A percentile compares a stretch with the other conserved stretches of the same genome.
Conservation (phyloP, 1,140 invertebrate genomes). For the Chionoecetes opilio region DNA sequence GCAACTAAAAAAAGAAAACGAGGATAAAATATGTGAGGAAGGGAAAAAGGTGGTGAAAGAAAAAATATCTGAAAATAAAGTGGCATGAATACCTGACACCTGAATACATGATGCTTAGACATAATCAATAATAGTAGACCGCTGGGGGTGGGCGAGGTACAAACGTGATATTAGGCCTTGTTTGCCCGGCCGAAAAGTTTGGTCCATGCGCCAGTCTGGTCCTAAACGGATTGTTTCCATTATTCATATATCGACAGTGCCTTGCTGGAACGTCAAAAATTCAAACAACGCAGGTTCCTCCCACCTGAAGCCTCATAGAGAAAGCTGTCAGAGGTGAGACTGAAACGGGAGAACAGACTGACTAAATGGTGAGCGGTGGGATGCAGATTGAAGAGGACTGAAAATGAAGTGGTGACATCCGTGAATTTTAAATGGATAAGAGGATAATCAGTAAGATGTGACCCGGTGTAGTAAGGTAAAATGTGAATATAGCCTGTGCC, state of each 20-base stretch:
- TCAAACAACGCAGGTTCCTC: not conserved
- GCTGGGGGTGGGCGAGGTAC: not conserved
- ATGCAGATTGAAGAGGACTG: too few species aligned
- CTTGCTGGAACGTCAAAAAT: not conserved
- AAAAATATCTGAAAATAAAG: too few species aligned
- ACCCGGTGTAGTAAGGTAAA: too few species aligned
- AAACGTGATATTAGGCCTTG: conserved; percentile 7
- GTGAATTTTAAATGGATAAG: too few species aligned
- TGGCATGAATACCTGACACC: too few species aligned
- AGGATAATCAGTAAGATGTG: too few species aligned
- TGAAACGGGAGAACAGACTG: not conserved
- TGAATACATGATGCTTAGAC: not conserved
- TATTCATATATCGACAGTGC: not conserved
- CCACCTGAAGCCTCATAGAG: conserved; percentile 14
- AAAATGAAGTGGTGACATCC: too few species aligned
- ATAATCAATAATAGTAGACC: not conserved
- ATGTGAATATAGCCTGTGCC: too few species aligned
- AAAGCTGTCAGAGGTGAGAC: conserved; percentile 3
- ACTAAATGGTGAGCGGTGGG: too few species aligned
- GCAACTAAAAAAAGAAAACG: not conserved
- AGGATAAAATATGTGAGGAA: not conserved
- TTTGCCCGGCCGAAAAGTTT: not conserved
- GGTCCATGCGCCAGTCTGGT: not conserved
- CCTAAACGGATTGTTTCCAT: not conserved
- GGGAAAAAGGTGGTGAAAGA: not conserved